Conservation (phyloP, 2,113 vertebrate species). For the Elanoides forficatus region DNA sequence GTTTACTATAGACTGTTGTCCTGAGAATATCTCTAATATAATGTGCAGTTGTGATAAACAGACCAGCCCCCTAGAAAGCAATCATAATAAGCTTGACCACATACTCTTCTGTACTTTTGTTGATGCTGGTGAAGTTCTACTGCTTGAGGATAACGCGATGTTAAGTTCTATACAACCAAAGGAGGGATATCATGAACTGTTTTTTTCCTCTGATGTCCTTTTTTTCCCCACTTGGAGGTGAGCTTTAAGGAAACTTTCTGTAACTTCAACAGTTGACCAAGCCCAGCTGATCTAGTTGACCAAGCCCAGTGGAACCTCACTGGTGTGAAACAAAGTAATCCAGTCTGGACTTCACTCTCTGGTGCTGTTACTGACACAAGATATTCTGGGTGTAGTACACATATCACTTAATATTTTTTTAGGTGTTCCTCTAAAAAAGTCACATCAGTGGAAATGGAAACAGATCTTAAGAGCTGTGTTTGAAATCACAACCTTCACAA, state of each 20-base stretch:
- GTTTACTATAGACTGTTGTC: neutral
- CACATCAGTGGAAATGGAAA: neutral
- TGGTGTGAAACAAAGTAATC: neutral
- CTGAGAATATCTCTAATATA: neutral
- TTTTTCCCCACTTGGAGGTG: neutral
- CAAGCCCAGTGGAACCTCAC: neutral
- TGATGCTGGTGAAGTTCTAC: neutral
- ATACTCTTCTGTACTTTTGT: neutral
- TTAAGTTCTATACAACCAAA: neutral
- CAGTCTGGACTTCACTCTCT: neutral
- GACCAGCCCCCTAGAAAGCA: neutral
- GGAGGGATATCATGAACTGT: neutral
- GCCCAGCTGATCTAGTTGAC: neutral
- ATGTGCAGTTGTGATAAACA: neutral
- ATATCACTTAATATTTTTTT: neutral
- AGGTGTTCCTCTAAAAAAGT: neutral
- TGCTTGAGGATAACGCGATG: fast-evolving
- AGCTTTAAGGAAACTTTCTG: neutral
- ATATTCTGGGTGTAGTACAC: neutral
- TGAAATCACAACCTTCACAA: neutral
- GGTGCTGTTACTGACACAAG: neutral
- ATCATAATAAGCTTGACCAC: neutral
- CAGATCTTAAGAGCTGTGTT: neutral
- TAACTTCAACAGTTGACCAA: neutral
- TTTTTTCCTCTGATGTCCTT: neutral